Percentiles rank a stretch among this genome's conserved stretches.
phyloP scores from a whole-genome alignment of 2,113 vertebrate genomes.

The Brachyhypopomus occidentalis region DNA sequence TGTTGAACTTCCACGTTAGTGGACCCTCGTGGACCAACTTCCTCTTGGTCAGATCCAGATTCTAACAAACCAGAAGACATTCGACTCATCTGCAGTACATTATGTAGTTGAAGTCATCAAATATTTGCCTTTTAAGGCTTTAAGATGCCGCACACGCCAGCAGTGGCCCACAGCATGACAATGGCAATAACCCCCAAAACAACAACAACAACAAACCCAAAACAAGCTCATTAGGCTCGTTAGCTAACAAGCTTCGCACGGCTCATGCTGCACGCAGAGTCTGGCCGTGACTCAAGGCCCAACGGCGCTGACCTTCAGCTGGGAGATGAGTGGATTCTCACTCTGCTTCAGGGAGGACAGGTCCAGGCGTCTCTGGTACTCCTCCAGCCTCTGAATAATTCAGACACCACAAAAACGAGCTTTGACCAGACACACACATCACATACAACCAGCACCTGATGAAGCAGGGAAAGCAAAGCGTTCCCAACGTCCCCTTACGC shows the following conservation, averaged over 20 bases:
- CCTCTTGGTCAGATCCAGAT: constrained; percentile 93
- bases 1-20: constrained; percentile 94
- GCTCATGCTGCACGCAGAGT: not conserved
- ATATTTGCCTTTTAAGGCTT: not conserved
- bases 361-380: constrained; percentile 93
- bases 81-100: not conserved
- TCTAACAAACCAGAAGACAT: constrained; percentile 72
- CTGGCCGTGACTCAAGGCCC: not conserved
- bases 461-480: not conserved
- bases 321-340: constrained; percentile 90
- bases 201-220: too few species aligned
- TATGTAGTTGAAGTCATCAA: not conserved
- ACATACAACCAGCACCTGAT: not conserved
- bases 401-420: constrained; percentile 7
- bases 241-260: too few species aligned
- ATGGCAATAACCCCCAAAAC: too few species aligned
- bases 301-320: constrained; percentile 85
- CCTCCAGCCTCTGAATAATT: constrained; percentile 82
- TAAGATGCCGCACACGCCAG: too few species aligned
- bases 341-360: constrained; percentile 89
- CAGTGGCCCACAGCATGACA: not conserved
- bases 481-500: not conserved
- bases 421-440: not conserved
- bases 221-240: too few species aligned
- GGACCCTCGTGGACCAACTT: constrained; percentile 96